These are phyloP conservation scores for Tachystola acroxantha DNA, from an alignment of 2,888 invertebrate genomes.

Conservation along the genomic window DNA sequence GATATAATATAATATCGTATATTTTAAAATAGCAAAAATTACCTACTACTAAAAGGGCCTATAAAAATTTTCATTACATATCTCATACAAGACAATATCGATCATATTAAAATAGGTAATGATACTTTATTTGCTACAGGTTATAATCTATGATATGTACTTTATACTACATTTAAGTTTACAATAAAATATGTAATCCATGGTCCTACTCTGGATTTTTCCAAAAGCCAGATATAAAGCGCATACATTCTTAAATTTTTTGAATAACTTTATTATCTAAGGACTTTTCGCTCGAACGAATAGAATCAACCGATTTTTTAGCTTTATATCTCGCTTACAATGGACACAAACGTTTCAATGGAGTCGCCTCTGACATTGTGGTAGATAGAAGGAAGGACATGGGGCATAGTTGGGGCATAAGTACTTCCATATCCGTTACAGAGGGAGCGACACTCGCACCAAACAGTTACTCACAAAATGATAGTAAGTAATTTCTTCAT, in stretches of 20 bases:
- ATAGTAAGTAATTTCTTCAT: conserved; percentile 11
- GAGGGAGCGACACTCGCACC: conserved; percentile 51
- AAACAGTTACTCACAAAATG: conserved; percentile 26
- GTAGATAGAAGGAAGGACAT: conserved; percentile 26
- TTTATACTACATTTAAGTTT: conserved; percentile 33
- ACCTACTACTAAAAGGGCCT: conserved; percentile 47
- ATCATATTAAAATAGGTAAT: conserved; percentile 69
- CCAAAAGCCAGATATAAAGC: conserved; percentile 77
- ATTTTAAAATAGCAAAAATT: conserved; percentile 31
- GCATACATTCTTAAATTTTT: conserved; percentile 71
- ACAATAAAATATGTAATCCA: conserved; percentile 63
- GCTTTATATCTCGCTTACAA: conserved; percentile 75
- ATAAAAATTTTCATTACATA: conserved; percentile 66
- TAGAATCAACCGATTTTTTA: conserved; percentile 45
- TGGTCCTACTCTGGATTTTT: conserved; percentile 73
- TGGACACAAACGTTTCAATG: conserved; percentile 54
- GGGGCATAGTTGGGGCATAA: no score
- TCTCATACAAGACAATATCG: conserved; percentile 65
- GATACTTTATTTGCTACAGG: conserved; percentile 57
- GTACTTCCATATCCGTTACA: conserved; percentile 16
- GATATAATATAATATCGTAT: conserved; percentile 28
- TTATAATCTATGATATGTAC: conserved; percentile 62
- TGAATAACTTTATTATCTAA: conserved; percentile 51
- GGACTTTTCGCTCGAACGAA: conserved; percentile 32
- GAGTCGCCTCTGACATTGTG: conserved; percentile 69